These are phyloP conservation scores for Acronicta aceris DNA, from an alignment of 2,888 invertebrate species.

Conservation along the genomic window DNA sequence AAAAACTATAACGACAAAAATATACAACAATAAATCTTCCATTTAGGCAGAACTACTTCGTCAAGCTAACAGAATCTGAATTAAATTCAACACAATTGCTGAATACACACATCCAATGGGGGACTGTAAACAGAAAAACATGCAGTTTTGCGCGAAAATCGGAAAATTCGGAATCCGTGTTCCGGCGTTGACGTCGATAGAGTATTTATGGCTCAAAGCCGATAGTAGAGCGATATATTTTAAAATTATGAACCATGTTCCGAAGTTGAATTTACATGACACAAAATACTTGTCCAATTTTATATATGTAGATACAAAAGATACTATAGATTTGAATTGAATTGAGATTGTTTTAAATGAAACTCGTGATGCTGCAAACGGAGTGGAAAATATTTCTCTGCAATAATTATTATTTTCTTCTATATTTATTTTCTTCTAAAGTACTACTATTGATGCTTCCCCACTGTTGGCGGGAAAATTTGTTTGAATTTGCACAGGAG, in stretches of 20 bases:
- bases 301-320: not conserved
- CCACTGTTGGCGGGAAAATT: too few relatives aligned
- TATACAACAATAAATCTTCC: not conserved
- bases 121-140: slow-evolving; percentile 41
- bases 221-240: slow-evolving; percentile 32
- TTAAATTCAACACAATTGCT: slow-evolving; percentile 26
- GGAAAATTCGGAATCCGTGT: slow-evolving; percentile 42
- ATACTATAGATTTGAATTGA: not conserved
- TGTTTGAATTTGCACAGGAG: too few relatives aligned
- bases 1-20: not conserved
- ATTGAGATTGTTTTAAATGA: slow-evolving; percentile 4
- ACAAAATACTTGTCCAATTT: slow-evolving; percentile 5
- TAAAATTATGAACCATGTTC: slow-evolving; percentile 37
- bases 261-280: slow-evolving; percentile 24
- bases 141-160: slow-evolving; percentile 40
- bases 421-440: too few relatives aligned
- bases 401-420: too few relatives aligned
- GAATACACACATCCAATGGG: slow-evolving; percentile 25
- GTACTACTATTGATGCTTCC: too few relatives aligned
- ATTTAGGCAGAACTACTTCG: slow-evolving; percentile 19
- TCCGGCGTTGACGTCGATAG: slow-evolving; percentile 40
- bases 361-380: too few relatives aligned
- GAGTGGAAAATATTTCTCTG: too few relatives aligned
- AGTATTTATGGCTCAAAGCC: slow-evolving; percentile 46
- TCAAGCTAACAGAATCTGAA: slow-evolving; percentile 19